Conservation (phyloP, 1,140 invertebrate genomes). For the Ostrea denselamellosa region DNA sequence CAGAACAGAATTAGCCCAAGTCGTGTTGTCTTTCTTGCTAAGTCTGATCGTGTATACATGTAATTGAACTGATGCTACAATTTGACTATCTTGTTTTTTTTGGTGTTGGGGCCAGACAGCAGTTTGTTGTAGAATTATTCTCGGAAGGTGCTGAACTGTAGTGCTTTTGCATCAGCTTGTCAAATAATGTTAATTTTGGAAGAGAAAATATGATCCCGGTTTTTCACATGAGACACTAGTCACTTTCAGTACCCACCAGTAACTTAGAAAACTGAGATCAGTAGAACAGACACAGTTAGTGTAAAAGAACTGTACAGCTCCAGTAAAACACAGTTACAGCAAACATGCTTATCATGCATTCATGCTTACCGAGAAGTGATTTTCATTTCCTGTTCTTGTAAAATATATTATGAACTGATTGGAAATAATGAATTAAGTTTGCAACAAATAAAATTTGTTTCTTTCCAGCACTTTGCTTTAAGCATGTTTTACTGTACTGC, state of each 20-base stretch:
- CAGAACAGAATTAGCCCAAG: background rate
- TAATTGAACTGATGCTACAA: background rate
- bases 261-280: no score
- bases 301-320: no score
- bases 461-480: no score
- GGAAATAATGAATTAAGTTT: no score
- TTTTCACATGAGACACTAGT: background rate
- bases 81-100: background rate
- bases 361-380: no score
- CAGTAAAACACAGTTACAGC: no score
- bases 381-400: no score
- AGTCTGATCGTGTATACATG: background rate
- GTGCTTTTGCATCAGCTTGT: background rate
- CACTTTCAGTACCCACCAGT: background rate
- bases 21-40: background rate
- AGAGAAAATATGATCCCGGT: background rate
- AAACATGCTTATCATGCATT: no score
- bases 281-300: no score
- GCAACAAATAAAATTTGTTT: no score
- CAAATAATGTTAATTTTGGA: background rate
- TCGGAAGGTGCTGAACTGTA: background rate
- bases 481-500: no score
- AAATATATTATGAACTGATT: no score
- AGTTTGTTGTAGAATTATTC: background rate
- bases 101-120: conserved; percentile 4